Evolutionary conservation across 2,797 vertebrate species (phyloP).

Genomic region (Brachyalestes nurse): DNA sequence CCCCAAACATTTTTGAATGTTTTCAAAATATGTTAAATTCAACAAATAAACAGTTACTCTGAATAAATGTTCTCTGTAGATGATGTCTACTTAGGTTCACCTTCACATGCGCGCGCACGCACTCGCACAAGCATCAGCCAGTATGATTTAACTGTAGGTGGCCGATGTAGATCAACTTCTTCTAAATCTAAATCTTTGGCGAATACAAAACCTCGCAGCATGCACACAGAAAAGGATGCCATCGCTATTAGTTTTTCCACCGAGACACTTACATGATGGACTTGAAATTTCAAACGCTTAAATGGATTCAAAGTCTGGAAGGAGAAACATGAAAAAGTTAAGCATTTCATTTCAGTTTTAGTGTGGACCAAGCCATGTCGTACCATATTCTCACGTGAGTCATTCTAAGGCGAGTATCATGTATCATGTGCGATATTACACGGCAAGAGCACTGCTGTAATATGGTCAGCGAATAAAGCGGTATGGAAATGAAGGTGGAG

Average conservation of each 20-base stretch:
- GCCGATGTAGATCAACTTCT: not conserved
- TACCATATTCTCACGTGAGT: not conserved
- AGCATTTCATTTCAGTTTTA: not conserved
- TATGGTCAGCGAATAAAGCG: slow-evolving; percentile 44
- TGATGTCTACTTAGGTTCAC: no score
- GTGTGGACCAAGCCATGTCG: not conserved
- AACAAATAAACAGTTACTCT: not conserved
- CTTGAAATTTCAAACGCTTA: slow-evolving; percentile 18
- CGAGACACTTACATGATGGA: slow-evolving; percentile 18
- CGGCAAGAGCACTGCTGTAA: slow-evolving; percentile 3
- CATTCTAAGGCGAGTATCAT: not conserved
- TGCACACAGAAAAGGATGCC: not conserved
- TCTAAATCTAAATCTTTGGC: not conserved
- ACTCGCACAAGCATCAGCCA: slow-evolving; percentile 11
- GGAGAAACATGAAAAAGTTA: not conserved
- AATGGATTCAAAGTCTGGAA: slow-evolving; percentile 17
- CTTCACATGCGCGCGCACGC: slow-evolving; percentile 15
- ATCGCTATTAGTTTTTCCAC: not conserved
- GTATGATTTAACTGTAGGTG: not conserved
- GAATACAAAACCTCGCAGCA: not conserved
- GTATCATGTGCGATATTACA: slow-evolving; percentile 23
- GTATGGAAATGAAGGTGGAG: slow-evolving; percentile 55
- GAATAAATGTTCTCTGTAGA: no score
- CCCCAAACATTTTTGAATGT: no score
- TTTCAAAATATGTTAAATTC: not conserved